Evolutionary conservation across 2,888 invertebrate genomes (phyloP).

Genomic region (Drosophila infuscata): DNA sequence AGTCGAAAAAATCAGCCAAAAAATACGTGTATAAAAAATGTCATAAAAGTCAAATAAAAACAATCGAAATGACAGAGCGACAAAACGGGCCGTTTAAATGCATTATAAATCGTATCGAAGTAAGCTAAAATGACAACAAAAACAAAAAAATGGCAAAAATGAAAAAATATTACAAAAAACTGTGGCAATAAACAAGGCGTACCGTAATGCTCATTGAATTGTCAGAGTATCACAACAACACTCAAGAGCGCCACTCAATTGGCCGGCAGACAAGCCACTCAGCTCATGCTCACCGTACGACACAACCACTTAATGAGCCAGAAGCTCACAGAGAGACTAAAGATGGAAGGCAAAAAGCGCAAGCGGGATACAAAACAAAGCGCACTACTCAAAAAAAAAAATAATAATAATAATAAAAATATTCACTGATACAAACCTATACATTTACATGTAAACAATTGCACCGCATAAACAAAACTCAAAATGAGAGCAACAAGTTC

Average conservation of each 20-base stretch:
- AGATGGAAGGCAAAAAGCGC: constrained; percentile 3
- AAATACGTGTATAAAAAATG: constrained; percentile 59
- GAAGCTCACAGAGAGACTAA: constrained; percentile 22
- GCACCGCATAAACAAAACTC: constrained; percentile 53
- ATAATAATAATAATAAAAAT: constrained; percentile 9
- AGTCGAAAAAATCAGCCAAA: constrained; percentile 45
- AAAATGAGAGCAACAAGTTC: constrained; percentile 61
- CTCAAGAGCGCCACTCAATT: constrained; percentile 74
- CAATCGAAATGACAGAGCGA: constrained; percentile 51
- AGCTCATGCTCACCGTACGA: constrained; percentile 58
- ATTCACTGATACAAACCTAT: not conserved
- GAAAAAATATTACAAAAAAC: constrained; percentile 4
- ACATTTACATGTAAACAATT: constrained; percentile 26
- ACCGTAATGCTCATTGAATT: constrained; percentile 69
- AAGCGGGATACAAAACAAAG: constrained; percentile 21
- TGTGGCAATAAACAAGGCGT: constrained; percentile 61
- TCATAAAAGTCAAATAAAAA: constrained; percentile 64
- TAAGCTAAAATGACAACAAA: constrained; percentile 35
- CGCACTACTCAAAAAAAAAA: constrained; percentile 15
- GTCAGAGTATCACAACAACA: constrained; percentile 65
- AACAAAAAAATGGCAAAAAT: not conserved
- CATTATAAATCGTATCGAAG: constrained; percentile 64
- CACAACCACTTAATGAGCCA: constrained; percentile 78
- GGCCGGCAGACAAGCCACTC: constrained; percentile 51
- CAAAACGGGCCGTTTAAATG: constrained; percentile 59